Percentiles rank a stretch among this genome's conserved stretches.
phyloP scores from a whole-genome alignment of 2,888 invertebrate species.

The Plemyria rubiginata region DNA sequence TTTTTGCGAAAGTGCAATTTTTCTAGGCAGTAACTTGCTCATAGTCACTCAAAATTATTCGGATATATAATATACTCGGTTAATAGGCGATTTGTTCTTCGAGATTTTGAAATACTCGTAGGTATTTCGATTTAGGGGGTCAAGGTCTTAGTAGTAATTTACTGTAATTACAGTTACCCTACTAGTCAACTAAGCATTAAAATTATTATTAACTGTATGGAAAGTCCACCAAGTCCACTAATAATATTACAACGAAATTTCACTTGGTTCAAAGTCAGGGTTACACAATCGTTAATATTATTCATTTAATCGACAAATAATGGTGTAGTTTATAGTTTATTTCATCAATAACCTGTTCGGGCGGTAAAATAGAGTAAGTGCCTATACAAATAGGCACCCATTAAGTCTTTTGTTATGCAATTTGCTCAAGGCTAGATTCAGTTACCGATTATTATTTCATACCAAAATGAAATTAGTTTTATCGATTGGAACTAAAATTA shows the following conservation, averaged over 20 bases:
- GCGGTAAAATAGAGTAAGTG: conserved; percentile 9
- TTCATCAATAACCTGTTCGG: conserved; percentile 13
- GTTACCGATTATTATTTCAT: conserved; percentile 2
- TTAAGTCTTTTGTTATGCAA: conserved; percentile 10
- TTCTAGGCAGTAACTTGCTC: too few relatives aligned
- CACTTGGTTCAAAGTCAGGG: conserved; percentile 14
- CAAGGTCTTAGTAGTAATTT: not conserved
- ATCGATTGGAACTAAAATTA: conserved; percentile 4
- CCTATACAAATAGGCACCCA: conserved; percentile 8
- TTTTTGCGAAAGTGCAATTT: too few relatives aligned
- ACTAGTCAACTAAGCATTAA: not conserved
- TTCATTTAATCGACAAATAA: conserved; percentile 12
- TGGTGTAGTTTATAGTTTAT: conserved; percentile 11
- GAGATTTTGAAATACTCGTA: not conserved
- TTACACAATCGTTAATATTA: conserved; percentile 2
- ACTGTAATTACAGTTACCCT: not conserved
- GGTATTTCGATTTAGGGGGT: not conserved
- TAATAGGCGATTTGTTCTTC: too few relatives aligned
- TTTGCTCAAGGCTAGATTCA: conserved; percentile 9
- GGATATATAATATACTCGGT: too few relatives aligned
- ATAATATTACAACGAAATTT: not conserved
- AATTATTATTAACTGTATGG: not conserved
- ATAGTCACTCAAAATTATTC: too few relatives aligned
- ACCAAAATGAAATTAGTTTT: conserved; percentile 3
- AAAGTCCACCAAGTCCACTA: too few relatives aligned